Evolutionary conservation across 2,888 invertebrate species (phyloP).

Genomic region (Cremastinae sp.): DNA sequence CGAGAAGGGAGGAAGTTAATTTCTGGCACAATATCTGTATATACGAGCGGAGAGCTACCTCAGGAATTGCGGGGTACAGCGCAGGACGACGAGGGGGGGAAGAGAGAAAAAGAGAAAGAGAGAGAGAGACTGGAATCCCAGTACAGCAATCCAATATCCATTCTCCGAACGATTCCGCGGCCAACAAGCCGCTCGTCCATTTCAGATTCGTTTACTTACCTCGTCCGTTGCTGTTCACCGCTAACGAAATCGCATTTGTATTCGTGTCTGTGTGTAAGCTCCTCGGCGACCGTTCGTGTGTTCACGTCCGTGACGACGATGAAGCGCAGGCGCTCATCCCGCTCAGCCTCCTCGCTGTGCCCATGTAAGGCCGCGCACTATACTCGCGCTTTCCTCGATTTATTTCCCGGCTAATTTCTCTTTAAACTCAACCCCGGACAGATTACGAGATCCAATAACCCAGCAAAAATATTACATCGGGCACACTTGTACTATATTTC

Average conservation of each 20-base stretch:
- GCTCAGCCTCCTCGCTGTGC: background rate
- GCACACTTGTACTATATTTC: too few species aligned
- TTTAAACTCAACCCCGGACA: background rate
- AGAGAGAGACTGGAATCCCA: constrained; percentile 65
- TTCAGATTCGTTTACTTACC: constrained; percentile 71
- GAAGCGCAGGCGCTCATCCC: constrained; percentile 18
- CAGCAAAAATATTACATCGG: too few species aligned
- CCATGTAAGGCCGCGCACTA: constrained; percentile 16
- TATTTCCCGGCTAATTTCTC: background rate
- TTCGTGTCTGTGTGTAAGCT: constrained; percentile 28
- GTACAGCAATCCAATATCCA: constrained; percentile 70
- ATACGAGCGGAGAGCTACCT: background rate
- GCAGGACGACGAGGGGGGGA: constrained; percentile 16
- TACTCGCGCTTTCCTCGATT: constrained; percentile 9
- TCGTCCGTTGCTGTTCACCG: constrained; percentile 55
- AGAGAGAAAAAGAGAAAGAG: constrained; percentile 27
- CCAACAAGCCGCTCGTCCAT: constrained; percentile 69
- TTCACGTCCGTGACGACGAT: background rate
- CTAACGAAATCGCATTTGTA: constrained; percentile 51
- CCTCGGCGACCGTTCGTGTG: constrained; percentile 2
- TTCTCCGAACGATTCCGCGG: constrained; percentile 68
- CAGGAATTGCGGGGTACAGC: constrained; percentile 17
- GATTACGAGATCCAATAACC: background rate
- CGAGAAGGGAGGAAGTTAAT: constrained; percentile 35
- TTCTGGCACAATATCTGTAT: constrained; percentile 2